Percentiles rank a stretch among this genome's conserved stretches.
Conservation (phyloP, 2,888 invertebrate species). For the Eristalis tenax region DNA sequence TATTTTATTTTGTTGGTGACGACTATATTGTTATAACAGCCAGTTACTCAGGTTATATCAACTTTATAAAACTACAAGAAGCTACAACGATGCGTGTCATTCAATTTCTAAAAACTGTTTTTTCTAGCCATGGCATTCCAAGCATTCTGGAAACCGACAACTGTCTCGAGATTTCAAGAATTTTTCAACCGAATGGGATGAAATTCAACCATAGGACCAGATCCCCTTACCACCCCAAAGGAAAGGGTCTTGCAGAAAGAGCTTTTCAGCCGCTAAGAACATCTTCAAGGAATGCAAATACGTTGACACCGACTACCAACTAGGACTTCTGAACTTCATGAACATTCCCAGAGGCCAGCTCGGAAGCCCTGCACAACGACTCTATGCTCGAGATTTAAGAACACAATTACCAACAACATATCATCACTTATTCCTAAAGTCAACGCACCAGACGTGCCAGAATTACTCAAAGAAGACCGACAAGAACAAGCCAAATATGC, state of each 20-base stretch:
- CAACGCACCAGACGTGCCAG: background rate
- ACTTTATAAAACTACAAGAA: too few relatives aligned
- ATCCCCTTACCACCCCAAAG: background rate
- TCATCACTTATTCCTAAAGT: conserved; percentile 1
- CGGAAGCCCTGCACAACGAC: conserved; percentile 27
- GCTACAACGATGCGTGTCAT: too few relatives aligned
- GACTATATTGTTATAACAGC: too few relatives aligned
- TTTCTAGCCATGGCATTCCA: conserved; percentile 54
- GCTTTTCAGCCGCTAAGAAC: background rate
- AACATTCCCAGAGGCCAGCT: background rate
- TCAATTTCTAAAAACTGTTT: too few relatives aligned
- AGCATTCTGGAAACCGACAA: conserved; percentile 66
- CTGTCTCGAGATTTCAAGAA: conserved; percentile 65
- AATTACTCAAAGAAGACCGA: background rate
- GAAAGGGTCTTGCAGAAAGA: conserved; percentile 24
- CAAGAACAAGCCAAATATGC: background rate
- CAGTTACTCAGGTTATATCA: too few relatives aligned
- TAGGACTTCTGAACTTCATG: too few relatives aligned
- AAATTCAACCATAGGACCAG: conserved; percentile 64
- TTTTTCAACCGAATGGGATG: conserved; percentile 68
- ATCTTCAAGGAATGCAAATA: too few relatives aligned
- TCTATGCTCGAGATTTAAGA: conserved; percentile 9
- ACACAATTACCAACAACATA: conserved; percentile 24
- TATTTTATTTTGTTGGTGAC: too few relatives aligned
- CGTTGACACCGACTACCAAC: conserved; percentile 2